Percentiles rank a stretch among this genome's conserved stretches.
These are phyloP conservation scores for Antedon mediterranea DNA, from an alignment of 53 echinoderm and acorn worm species.

Conservation along the genomic window DNA sequence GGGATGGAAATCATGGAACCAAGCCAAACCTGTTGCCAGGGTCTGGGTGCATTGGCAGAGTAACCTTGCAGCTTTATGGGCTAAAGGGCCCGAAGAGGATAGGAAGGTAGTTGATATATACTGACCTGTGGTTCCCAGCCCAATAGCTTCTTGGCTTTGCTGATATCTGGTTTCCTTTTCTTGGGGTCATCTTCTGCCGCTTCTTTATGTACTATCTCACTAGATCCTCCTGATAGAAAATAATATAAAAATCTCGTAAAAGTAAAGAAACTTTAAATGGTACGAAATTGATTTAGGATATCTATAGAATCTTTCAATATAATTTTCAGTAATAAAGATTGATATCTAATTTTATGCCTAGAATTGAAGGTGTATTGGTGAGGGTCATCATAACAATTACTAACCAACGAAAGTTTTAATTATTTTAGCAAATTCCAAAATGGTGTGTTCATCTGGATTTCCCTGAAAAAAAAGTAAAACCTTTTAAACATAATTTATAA, in stretches of 20 bases:
- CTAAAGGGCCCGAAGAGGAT: too few species aligned
- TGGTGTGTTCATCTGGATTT: slow-evolving; percentile 91
- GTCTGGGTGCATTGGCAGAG: not conserved
- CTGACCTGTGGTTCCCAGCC: slow-evolving; percentile 78
- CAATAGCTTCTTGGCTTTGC: slow-evolving; percentile 63
- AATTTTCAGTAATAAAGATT: too few species aligned
- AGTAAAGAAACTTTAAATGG: too few species aligned
- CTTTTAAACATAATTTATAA: too few species aligned
- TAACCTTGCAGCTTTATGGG: too few species aligned
- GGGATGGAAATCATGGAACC: too few species aligned
- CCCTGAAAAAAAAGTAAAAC: slow-evolving; percentile 33
- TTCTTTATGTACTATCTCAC: slow-evolving; percentile 40
- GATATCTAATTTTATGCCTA: too few species aligned
- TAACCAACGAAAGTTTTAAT: slow-evolving; percentile 78
- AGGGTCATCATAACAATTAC: slow-evolving; percentile 6
- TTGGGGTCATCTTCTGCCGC: slow-evolving; percentile 92
- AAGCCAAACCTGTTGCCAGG: not conserved
- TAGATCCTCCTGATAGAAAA: slow-evolving; percentile 40
- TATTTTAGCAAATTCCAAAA: slow-evolving; percentile 93
- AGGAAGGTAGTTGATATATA: not conserved
- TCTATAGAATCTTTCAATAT: too few species aligned
- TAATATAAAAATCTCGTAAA: not conserved
- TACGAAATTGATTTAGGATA: too few species aligned
- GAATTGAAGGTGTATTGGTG: too few species aligned
- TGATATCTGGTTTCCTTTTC: slow-evolving; percentile 84